Conservation (phyloP, 2,888 invertebrate species). For the Parthenolecanium corni region DNA sequence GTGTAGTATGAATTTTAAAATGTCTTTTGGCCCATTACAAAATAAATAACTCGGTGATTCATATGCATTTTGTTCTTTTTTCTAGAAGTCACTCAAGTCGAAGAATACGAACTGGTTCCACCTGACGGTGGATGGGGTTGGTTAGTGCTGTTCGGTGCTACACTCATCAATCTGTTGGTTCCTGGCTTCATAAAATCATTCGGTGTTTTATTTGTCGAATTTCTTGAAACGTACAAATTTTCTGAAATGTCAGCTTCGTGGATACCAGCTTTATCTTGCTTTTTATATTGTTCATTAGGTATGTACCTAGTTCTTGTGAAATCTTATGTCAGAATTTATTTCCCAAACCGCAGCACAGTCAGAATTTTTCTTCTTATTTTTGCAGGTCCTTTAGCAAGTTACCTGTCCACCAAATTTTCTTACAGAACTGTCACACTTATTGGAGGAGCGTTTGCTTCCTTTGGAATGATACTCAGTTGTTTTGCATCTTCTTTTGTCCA, state of each 20-base stretch:
- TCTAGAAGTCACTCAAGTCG: background rate
- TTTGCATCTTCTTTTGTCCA: slow-evolving; percentile 67
- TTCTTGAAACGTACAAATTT: slow-evolving; percentile 64
- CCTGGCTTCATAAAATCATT: slow-evolving; percentile 82
- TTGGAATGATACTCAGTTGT: slow-evolving; percentile 72
- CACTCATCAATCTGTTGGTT: slow-evolving; percentile 70
- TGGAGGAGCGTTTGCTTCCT: slow-evolving; percentile 68
- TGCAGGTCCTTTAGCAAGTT: slow-evolving; percentile 72
- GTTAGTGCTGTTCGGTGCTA: slow-evolving; percentile 59
- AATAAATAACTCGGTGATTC: too few species aligned
- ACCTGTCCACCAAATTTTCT: slow-evolving; percentile 71
- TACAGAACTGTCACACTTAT: slow-evolving; percentile 70
- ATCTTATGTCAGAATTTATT: too few species aligned
- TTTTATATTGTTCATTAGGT: slow-evolving; percentile 79
- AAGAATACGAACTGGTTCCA: slow-evolving; percentile 38
- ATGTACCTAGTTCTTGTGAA: too few species aligned
- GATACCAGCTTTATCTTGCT: slow-evolving; percentile 78
- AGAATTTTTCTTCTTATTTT: too few species aligned
- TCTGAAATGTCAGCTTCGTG: slow-evolving; percentile 63
- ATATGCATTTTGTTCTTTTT: too few species aligned
- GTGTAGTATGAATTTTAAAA: too few species aligned
- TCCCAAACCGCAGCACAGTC: background rate
- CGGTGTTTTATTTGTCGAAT: slow-evolving; percentile 71
- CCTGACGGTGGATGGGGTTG: slow-evolving; percentile 67
- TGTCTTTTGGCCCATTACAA: too few species aligned